Percentiles rank a stretch among this genome's conserved stretches.
phyloP scores from a whole-genome alignment of 2,797 vertebrate species.

The Chelon auratus region DNA sequence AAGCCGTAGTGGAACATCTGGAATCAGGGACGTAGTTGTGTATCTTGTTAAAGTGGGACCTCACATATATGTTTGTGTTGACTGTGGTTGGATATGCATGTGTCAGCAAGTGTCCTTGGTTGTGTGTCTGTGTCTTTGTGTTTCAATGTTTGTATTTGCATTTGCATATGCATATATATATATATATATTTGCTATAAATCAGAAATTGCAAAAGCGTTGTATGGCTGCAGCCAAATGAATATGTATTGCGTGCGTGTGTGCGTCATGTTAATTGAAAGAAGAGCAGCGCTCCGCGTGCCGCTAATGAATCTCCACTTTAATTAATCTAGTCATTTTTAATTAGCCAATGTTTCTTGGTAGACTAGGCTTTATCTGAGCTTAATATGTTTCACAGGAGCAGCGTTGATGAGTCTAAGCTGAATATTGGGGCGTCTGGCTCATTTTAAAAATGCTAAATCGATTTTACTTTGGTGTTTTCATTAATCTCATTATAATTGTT shows the following conservation, averaged over 20 bases:
- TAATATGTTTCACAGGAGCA: slow-evolving; percentile 69
- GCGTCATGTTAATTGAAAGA: slow-evolving; percentile 62
- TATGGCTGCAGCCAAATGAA: slow-evolving; percentile 6
- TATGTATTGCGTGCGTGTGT: neutral
- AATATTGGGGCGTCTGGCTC: slow-evolving; percentile 55
- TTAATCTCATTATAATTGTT: slow-evolving; percentile 62
- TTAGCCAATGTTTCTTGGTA: slow-evolving; percentile 75
- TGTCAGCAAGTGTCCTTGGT: neutral
- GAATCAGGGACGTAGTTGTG: neutral
- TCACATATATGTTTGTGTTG: neutral
- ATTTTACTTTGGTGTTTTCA: slow-evolving; percentile 68
- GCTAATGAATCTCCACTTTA: slow-evolving; percentile 78
- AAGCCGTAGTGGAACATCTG: neutral
- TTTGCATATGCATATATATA: neutral
- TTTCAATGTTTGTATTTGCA: neutral
- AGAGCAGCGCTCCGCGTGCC: slow-evolving; percentile 29
- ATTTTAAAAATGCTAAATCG: slow-evolving; percentile 65
- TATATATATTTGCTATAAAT: neutral
- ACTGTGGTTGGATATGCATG: neutral
- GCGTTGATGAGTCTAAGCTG: slow-evolving; percentile 46
- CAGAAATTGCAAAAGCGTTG: neutral
- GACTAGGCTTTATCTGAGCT: slow-evolving; percentile 71
- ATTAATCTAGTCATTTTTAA: slow-evolving; percentile 83
- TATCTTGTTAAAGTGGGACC: neutral
- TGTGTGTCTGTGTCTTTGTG: neutral